A percentile compares a stretch with the other conserved stretches of the same genome.
phyloP scores from a whole-genome alignment of 2,888 invertebrate species.

The Agrotis segetum region DNA sequence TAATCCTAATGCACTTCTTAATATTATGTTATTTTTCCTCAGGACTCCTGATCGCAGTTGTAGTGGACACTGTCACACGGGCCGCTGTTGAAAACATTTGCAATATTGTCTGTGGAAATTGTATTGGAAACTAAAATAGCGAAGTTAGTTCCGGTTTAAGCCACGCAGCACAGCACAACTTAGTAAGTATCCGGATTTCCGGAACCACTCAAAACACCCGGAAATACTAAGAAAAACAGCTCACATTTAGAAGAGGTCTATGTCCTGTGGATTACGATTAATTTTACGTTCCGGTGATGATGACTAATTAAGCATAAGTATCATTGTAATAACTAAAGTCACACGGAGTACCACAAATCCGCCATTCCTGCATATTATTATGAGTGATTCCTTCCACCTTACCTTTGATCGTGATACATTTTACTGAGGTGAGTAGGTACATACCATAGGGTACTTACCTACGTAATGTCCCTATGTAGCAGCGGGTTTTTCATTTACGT shows the following conservation, averaged over 20 bases:
- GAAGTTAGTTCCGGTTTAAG: too few species aligned
- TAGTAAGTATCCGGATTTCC: too few species aligned
- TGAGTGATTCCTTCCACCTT: conserved; percentile 3
- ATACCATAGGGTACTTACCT: not conserved
- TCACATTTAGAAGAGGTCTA: not conserved
- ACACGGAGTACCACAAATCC: conserved; percentile 9
- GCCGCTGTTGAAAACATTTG: too few species aligned
- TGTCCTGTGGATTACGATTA: not conserved
- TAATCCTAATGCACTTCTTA: too few species aligned
- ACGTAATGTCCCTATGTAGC: conserved; percentile 3
- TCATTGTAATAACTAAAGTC: not conserved
- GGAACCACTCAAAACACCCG: not conserved
- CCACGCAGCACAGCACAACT: too few species aligned
- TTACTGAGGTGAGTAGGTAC: conserved; percentile 5
- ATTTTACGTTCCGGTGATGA: not conserved
- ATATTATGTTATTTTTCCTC: too few species aligned
- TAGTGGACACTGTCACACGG: too few species aligned
- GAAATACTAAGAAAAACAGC: not conserved
- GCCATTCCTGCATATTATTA: conserved; percentile 8
- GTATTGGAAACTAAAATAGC: too few species aligned
- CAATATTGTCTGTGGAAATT: too few species aligned
- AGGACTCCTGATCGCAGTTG: too few species aligned
- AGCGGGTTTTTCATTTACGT: conserved; percentile 48
- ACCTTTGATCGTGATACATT: conserved; percentile 29
- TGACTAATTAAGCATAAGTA: conserved; percentile 8